Evolutionary conservation across 37 sponge, comb jelly and placozoan species (phyloP).

Genomic region (Aplysina aerophoba): DNA sequence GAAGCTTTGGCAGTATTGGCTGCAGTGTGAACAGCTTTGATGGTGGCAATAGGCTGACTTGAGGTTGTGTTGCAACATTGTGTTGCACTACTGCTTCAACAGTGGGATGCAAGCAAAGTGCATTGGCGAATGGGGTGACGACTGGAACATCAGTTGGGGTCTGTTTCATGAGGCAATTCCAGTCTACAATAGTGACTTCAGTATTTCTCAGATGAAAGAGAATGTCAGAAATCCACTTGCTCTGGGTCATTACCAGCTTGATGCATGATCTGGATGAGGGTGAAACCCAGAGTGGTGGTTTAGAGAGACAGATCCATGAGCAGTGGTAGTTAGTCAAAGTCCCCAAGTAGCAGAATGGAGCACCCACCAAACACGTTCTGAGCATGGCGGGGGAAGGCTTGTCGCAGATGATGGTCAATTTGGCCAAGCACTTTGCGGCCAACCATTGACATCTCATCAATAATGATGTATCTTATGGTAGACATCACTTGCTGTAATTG

Average conservation of each 20-base stretch:
- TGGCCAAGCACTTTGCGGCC: neutral
- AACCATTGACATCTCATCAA: conserved; percentile 7
- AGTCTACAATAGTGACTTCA: conserved; percentile 41
- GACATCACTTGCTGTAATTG: neutral
- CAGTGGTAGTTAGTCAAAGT: conserved; percentile 23
- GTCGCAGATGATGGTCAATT: neutral
- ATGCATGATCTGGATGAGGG: conserved; percentile 44
- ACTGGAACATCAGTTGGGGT: conserved; percentile 19
- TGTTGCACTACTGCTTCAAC: conserved; percentile 33
- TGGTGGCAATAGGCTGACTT: conserved; percentile 56
- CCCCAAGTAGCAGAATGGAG: neutral
- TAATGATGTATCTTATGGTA: neutral
- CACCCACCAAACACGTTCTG: neutral
- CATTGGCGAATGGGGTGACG: conserved; percentile 28
- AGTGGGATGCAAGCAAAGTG: conserved; percentile 29
- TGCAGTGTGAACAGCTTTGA: conserved; percentile 60
- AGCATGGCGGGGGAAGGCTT: neutral
- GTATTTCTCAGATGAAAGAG: conserved; percentile 48
- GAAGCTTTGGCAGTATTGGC: conserved; percentile 55
- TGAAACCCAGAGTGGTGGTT: neutral
- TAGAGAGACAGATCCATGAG: conserved; percentile 40
- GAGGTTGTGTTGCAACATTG: conserved; percentile 28
- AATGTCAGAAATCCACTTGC: conserved; percentile 40
- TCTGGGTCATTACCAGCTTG: conserved; percentile 33
- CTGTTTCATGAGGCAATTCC: conserved; percentile 37